Percentiles rank a stretch among this genome's conserved stretches.
Evolutionary conservation across 2,797 vertebrate species (phyloP).

Genomic region (Melanotaenia maccullochi): DNA sequence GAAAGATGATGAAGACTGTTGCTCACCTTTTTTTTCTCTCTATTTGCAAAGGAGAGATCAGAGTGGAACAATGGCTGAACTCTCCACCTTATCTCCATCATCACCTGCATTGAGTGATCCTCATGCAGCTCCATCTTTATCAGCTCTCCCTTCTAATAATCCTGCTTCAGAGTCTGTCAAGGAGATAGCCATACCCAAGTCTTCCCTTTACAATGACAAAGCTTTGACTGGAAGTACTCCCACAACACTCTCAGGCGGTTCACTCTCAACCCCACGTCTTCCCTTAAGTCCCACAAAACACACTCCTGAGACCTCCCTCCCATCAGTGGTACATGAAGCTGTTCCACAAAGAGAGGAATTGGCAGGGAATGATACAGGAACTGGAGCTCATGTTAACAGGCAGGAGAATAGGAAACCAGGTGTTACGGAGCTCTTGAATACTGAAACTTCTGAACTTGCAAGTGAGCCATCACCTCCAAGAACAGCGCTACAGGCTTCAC

Average conservation of each 20-base stretch:
- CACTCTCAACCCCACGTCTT: neutral
- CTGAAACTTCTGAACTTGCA: slow-evolving; percentile 2
- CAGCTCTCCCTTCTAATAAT: slow-evolving; percentile 41
- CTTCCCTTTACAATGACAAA: slow-evolving; percentile 75
- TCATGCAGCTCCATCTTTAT: slow-evolving; percentile 56
- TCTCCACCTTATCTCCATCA: slow-evolving; percentile 78
- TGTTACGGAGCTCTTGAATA: slow-evolving; percentile 17
- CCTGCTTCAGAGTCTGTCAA: slow-evolving; percentile 54
- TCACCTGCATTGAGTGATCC: slow-evolving; percentile 74
- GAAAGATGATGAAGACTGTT: neutral
- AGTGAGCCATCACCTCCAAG: slow-evolving; percentile 29
- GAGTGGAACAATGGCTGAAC: slow-evolving; percentile 81
- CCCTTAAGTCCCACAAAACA: slow-evolving; percentile 18
- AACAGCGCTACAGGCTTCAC: slow-evolving; percentile 32
- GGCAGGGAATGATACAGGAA: slow-evolving; percentile 19
- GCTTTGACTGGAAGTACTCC: slow-evolving; percentile 55
- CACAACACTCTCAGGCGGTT: slow-evolving; percentile 17
- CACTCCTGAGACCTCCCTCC: slow-evolving; percentile 16
- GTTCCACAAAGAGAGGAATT: slow-evolving; percentile 33
- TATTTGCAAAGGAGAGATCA: slow-evolving; percentile 54
- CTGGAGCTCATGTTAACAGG: slow-evolving; percentile 14
- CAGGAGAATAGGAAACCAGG: slow-evolving; percentile 28
- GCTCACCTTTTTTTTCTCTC: slow-evolving; percentile 15
- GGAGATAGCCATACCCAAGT: slow-evolving; percentile 65
- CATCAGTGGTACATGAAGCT: slow-evolving; percentile 20